A percentile compares a stretch with the other conserved stretches of the same genome.
Evolutionary conservation across 2,888 invertebrate genomes (phyloP).

Genomic region (Oscheius sp.): DNA sequence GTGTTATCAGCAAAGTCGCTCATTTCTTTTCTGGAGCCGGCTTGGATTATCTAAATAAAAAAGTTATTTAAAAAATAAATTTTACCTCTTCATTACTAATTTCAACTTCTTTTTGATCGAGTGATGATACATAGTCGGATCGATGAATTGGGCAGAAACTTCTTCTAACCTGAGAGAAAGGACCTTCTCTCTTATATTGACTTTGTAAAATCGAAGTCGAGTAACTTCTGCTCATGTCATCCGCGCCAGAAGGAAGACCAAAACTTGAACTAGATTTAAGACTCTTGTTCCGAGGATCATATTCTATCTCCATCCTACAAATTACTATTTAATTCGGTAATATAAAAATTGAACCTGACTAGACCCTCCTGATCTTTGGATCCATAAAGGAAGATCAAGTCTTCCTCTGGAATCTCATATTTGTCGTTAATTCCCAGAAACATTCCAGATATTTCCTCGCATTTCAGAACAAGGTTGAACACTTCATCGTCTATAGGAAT

Average conservation of each 20-base stretch:
- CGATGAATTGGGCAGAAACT: conserved; percentile 21
- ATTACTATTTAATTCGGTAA: neutral
- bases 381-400: conserved; percentile 32
- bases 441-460: conserved; percentile 35
- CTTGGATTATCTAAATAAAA: conserved; percentile 54
- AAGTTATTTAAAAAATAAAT: neutral
- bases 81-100: conserved; percentile 35
- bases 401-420: conserved; percentile 27
- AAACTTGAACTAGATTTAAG: conserved; percentile 7
- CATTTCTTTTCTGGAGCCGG: conserved; percentile 61
- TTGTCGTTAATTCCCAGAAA: conserved; percentile 33
- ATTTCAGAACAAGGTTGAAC: conserved; percentile 21
- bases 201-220: conserved; percentile 32
- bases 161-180: conserved; percentile 53
- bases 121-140: neutral
- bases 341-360: neutral
- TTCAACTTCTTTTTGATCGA: conserved; percentile 23
- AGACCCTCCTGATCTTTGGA: conserved; percentile 19
- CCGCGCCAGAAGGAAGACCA: neutral
- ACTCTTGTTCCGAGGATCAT: conserved; percentile 28
- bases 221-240: conserved; percentile 21
- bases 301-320: conserved; percentile 12
- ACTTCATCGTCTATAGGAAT: conserved; percentile 38
- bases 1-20: conserved; percentile 66
- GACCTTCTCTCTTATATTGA: conserved; percentile 56